A percentile compares a stretch with the other conserved stretches of the same genome.
phyloP scores from a whole-genome alignment of 1,140 invertebrate genomes.

The Ylistrum balloti region DNA sequence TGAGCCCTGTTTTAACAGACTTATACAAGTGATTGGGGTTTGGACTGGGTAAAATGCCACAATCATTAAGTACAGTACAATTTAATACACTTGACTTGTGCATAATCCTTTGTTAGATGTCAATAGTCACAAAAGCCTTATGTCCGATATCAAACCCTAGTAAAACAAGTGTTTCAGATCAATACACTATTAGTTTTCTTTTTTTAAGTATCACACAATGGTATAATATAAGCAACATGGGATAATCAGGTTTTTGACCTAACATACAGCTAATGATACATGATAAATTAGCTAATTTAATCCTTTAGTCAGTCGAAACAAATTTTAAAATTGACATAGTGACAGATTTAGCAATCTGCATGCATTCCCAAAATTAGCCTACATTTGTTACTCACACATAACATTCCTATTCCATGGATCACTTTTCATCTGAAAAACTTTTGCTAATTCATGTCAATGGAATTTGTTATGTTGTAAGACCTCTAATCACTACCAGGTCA shows the following conservation, averaged over 20 bases:
- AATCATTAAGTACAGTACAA: slow-evolving; percentile 35
- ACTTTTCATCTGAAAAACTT: slow-evolving; percentile 7
- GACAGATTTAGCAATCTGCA: slow-evolving; percentile 10
- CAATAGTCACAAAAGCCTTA: slow-evolving; percentile 20
- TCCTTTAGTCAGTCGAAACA: slow-evolving; percentile 33
- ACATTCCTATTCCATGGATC: neutral
- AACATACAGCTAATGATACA: neutral
- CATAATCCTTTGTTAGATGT: slow-evolving; percentile 39
- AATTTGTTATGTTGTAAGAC: slow-evolving; percentile 16
- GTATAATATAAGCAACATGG: slow-evolving; percentile 8
- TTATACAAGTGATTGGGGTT: neutral
- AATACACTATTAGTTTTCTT: slow-evolving; percentile 30
- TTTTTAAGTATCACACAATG: slow-evolving; percentile 8
- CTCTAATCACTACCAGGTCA: neutral
- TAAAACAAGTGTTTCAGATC: slow-evolving; percentile 9
- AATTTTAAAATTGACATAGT: slow-evolving; percentile 36
- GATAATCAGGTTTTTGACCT: neutral
- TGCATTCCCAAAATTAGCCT: neutral
- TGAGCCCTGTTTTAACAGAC: slow-evolving; percentile 3
- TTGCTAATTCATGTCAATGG: slow-evolving; percentile 33
- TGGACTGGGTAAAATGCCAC: slow-evolving; percentile 23
- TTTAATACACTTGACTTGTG: slow-evolving; percentile 39
- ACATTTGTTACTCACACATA: neutral
- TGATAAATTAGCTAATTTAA: neutral
- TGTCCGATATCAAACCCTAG: slow-evolving; percentile 8